These are phyloP conservation scores for Plebejus argus DNA, from an alignment of 2,888 invertebrate species.

Conservation along the genomic window DNA sequence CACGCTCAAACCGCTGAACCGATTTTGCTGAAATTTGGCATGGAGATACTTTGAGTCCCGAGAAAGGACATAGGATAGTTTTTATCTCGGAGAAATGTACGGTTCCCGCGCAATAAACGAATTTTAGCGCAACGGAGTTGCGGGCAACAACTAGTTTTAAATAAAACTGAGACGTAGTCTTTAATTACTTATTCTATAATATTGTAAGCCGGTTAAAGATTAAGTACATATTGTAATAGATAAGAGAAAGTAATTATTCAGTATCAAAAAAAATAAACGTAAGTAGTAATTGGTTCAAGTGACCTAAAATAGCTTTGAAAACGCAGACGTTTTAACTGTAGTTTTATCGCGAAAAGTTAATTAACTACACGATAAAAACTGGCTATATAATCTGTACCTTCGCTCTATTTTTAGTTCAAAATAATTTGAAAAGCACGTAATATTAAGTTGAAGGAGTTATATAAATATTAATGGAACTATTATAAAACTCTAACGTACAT, in stretches of 20 bases:
- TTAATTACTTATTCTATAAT: too few relatives aligned
- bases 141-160: too few relatives aligned
- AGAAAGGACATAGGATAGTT: too few relatives aligned
- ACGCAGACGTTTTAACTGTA: constrained; percentile 2
- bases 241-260: background rate
- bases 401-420: background rate
- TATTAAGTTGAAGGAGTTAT: background rate
- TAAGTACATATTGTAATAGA: too few relatives aligned
- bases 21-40: too few relatives aligned
- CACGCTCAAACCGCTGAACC: too few relatives aligned
- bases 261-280: background rate
- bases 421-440: background rate
- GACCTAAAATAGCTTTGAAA: constrained; percentile 3
- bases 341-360: constrained; percentile 1
- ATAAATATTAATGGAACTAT: background rate
- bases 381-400: background rate
- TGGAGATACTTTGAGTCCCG: too few relatives aligned
- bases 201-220: too few relatives aligned
- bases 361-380: constrained; percentile 1
- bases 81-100: too few relatives aligned
- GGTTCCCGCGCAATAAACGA: too few relatives aligned
- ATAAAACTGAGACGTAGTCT: too few relatives aligned
- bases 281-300: background rate
- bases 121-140: too few relatives aligned
- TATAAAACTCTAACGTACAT: background rate